Conservation (phyloP, 2,113 vertebrate species). For the Megaceryle maxima region DNA sequence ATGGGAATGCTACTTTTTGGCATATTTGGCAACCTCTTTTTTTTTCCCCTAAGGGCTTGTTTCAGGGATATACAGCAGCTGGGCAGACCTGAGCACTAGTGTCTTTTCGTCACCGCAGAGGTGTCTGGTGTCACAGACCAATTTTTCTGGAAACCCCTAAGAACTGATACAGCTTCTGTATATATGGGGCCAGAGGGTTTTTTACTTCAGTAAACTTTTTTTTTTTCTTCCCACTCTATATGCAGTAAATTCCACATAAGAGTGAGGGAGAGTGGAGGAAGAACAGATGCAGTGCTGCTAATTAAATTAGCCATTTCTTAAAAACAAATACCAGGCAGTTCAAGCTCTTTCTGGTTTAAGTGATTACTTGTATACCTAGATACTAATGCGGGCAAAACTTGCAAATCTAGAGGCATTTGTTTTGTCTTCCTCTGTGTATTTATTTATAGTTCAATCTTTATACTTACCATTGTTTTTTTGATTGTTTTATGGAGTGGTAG, state of each 20-base stretch:
- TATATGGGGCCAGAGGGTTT: not conserved
- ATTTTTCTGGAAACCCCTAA: not conserved
- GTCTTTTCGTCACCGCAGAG: not conserved
- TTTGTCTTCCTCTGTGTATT: not conserved
- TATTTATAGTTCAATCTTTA: not conserved
- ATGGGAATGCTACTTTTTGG: not conserved
- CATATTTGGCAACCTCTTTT: not conserved
- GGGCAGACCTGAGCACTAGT: not conserved
- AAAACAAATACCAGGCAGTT: not conserved
- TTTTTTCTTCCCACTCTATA: not conserved
- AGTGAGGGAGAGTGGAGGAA: not conserved
- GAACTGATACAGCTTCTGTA: not conserved
- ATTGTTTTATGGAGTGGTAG: not conserved
- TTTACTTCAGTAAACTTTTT: not conserved
- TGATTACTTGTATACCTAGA: not conserved
- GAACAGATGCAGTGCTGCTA: not conserved
- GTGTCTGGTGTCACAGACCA: not conserved
- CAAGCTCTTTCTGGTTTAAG: not conserved
- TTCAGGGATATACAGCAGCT: not conserved
- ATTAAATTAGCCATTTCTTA: conserved; percentile 22
- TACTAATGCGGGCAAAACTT: not conserved
- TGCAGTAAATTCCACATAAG: not conserved
- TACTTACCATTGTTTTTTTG: not conserved
- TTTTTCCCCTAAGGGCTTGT: not conserved
- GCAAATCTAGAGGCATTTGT: not conserved